Base-by-base conservation (phyloP, 2,888 invertebrate species). In the Platycheirus albimanus region DNA sequence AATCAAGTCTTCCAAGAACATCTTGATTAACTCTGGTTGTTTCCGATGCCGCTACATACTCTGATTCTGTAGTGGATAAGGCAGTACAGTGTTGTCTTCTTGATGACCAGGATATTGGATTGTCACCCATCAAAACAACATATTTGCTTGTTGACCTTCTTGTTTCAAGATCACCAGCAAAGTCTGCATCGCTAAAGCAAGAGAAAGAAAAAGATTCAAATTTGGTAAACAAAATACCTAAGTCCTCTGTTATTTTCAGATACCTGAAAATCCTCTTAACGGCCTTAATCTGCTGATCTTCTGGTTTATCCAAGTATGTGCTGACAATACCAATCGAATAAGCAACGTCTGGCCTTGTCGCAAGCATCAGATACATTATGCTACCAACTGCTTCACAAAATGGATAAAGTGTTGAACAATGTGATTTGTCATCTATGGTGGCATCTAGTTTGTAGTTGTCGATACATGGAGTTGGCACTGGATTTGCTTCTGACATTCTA, bases 21-120 rank as follows among this genome's bases (percentile, higher is more conserved):
- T 17, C 3, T 19, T 70, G n/a, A 88, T 88, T 74, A 0, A 86
- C 87, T 64, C 85, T 85, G 6, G 85, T 69, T n/a, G 84, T 85
- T 63, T 86, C 85, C 63, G 86, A 86, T 6, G 87, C 87, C 6
- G 88, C 87, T 0, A 88, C 83, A 30, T 86, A 80, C 24, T 70
- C 87, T 0, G 88, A 87, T 11, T 75, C 75, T 3, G 67, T 87
- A 1, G 87, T 86, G 5, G 87, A 88, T 19, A 87, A 75, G 6
- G 86, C 77, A 11, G 88, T 86, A 4, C 72, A 72, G 33, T 79
- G 30, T 76, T 88, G 88, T 52, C 84, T 58, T 51, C 86, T 77
- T 20, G 86, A 87, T 3, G 45, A 19, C 87, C 87, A 88, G 1
- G 85, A 74, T 5, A 88, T 76, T 0, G 85, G 63, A 36, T 86